phyloP scores from a whole-genome alignment of 1,140 invertebrate species.

The Bombus picipes region DNA sequence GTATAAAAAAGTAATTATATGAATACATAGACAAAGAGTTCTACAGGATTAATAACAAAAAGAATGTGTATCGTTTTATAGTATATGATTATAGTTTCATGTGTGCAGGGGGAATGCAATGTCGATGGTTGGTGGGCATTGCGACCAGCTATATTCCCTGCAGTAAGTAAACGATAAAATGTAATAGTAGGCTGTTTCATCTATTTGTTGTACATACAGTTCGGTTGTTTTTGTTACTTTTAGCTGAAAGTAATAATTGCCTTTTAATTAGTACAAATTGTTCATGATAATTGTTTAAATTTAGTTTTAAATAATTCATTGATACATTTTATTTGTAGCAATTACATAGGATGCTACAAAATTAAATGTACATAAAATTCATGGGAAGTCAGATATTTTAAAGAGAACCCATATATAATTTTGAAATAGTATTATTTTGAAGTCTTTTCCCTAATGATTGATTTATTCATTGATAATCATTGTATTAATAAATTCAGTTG shows the following conservation, averaged over 20 bases:
- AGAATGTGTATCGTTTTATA: constrained; percentile 60
- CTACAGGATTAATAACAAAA: constrained; percentile 20
- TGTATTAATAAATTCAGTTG: not conserved
- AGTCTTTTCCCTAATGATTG: not conserved
- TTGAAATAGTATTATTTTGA: not conserved
- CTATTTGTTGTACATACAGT: constrained; percentile 49
- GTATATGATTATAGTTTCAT: constrained; percentile 80
- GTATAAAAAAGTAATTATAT: not conserved
- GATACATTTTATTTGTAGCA: constrained; percentile 3
- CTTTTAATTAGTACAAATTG: not conserved
- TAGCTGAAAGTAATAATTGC: constrained; percentile 28
- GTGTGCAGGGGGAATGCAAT: constrained; percentile 83
- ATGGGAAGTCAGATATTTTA: not conserved
- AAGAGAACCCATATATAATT: not conserved
- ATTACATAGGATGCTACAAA: not conserved
- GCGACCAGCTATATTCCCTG: constrained; percentile 83
- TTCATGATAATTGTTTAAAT: constrained; percentile 4
- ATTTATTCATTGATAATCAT: constrained; percentile 11
- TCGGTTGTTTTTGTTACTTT: constrained; percentile 33
- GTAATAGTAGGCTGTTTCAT: constrained; percentile 65
- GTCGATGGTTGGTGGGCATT: constrained; percentile 82
- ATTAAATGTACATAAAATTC: not conserved
- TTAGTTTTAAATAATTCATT: constrained; percentile 2
- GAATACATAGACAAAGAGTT: not conserved
- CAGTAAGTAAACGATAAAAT: constrained; percentile 81